These are phyloP conservation scores for Caretta caretta DNA, from an alignment of 2,113 vertebrate genomes.

Conservation along the genomic window DNA sequence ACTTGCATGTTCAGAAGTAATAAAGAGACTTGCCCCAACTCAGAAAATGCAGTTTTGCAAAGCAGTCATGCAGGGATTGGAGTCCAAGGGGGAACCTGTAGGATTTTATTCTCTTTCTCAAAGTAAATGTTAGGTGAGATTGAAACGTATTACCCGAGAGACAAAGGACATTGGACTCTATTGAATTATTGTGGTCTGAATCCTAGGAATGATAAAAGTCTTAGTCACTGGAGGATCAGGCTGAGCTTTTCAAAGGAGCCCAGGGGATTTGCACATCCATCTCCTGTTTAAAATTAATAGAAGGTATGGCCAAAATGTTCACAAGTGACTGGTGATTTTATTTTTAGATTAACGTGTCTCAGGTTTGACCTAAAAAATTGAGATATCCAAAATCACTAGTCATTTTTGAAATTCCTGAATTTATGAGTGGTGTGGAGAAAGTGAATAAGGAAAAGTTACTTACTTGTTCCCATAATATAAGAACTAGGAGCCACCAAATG, in stretches of 20 bases:
- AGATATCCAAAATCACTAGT: background rate
- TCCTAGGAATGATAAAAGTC: slow-evolving; percentile 9
- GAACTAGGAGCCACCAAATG: too few relatives aligned
- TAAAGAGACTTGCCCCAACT: background rate
- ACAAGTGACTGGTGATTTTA: background rate
- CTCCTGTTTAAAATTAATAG: background rate
- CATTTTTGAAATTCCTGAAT: background rate
- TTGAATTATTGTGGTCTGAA: background rate
- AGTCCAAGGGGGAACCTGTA: too few relatives aligned
- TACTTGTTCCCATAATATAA: too few relatives aligned
- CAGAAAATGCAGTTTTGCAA: background rate
- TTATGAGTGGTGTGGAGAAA: too few relatives aligned
- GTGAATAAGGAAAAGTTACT: too few relatives aligned
- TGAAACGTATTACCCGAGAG: background rate
- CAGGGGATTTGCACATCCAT: background rate
- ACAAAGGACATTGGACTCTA: background rate
- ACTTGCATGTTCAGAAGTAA: background rate
- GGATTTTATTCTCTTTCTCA: background rate
- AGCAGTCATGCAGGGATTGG: background rate
- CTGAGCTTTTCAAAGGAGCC: background rate
- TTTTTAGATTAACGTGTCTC: background rate
- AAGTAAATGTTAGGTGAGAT: background rate
- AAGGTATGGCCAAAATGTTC: background rate
- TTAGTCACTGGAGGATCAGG: background rate
- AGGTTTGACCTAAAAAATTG: background rate